Evolutionary conservation across 2,113 vertebrate genomes (phyloP), one percentile per base, ranked within the genome.

Genomic region (Hiodon alosoides): DNA sequence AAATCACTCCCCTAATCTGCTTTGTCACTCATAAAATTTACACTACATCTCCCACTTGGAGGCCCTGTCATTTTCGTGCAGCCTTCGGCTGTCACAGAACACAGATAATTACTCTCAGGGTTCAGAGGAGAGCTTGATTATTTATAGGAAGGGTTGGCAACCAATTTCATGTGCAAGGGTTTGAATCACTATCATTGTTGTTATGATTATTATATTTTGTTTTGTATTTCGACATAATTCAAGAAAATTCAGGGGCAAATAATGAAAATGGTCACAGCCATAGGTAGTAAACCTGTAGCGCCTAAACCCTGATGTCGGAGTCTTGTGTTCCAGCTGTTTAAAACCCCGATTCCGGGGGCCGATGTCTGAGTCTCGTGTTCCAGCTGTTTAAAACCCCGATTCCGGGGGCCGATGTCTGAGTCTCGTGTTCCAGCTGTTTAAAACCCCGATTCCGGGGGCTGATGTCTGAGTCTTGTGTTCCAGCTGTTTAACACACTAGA

Each of bases 1-100:
- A 85, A 87, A 87, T 86, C 86, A 76, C 77, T 85, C 79, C 72
- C 78, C 90, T 91, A 91, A 91, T 92, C 90, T 92, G 77, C 83
- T 90, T 90, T 91, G 91, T 91, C 89, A 90, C 88, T 92, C 89
- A 92, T 91, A 91, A 92, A 92, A 92, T 91, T 89, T 91, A 92
- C 90, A 91, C 89, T 89, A 87, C 89, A 90, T 88, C 85, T 92
- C 89, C 90, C 90, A 82, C 78, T 86, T 88, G 90, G 89, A 89
- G 85, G 80, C 83, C 83, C 85, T 91, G 90, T 92, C 90, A 91
- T 87, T 90, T 90, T 85, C 83, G 82, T 81, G 78, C 87, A 86
- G 86, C 85, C 91, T 83, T 85, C 83, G 89, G 88, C 88, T 89
- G 90, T 92, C 91, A 91, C 84, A 79, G 84, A 87, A 87, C 87